Base-by-base conservation (phyloP, 2,797 vertebrate species). In the Melanotaenia maccullochi region DNA sequence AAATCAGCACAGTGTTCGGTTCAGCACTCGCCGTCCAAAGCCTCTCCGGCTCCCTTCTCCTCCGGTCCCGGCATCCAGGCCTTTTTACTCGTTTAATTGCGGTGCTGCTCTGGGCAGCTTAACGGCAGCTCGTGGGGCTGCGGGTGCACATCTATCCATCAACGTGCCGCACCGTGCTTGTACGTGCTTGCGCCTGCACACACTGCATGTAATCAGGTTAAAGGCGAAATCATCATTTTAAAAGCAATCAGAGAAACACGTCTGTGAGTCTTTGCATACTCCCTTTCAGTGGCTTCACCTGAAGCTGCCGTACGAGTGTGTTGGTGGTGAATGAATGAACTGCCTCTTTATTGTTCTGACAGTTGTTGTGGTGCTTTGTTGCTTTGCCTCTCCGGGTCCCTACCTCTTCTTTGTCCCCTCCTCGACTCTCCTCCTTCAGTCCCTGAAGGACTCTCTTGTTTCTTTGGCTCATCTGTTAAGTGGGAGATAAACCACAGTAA, bases 391-490 rank as follows among this genome's bases (percentile, higher is more conserved):
- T 68, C 58, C 63, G 36, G 30, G 59, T 79, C 60, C 36, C 73
- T 57, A 5, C 73, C 71, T 83, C 70, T 24, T 70, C 79, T 71
- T 62, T 20, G 51, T 78, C 77, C 68, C 78, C 56, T 63, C 77
- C 66, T 76, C 65, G 28, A 60, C 68, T 67, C 59, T 52, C 68
- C 35, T 13, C 35, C 13, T 67, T 83, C 55, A 18, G 78, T 86
- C 89, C 87, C 90, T 4, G 60, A 85, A 89, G 79, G 92, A 52
- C 88, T 91, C 90, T 92, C 86, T 64, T 82, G 83, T 90, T 92
- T 90, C 90, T 89, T 79, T 81, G 89, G 83, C 87, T 93, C 89
- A 90, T 91, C 88, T 85, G 85, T 91, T 90, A 89, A 90, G 87
- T 89, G 89, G 87, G 78, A 92, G 89, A 91, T 92, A 90, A 92